A percentile compares a stretch with the other conserved stretches of the same genome.
phyloP scores from a whole-genome alignment of 2,113 vertebrate genomes.

The Coracopsis vasa region DNA sequence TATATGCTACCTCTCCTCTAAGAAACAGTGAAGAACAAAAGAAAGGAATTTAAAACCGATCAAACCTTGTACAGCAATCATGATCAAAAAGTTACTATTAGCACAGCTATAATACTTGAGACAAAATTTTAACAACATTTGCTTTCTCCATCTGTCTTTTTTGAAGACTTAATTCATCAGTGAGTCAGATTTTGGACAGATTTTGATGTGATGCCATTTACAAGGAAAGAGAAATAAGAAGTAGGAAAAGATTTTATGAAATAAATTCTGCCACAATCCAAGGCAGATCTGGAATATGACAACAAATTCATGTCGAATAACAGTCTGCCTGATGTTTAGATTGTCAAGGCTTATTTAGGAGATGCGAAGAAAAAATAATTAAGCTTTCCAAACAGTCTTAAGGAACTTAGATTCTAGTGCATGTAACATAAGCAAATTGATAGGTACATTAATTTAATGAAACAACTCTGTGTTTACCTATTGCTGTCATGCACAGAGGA shows the following conservation, averaged over 20 bases:
- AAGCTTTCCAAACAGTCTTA: neutral
- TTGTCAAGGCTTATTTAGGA: neutral
- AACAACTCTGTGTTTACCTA: neutral
- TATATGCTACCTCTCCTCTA: neutral
- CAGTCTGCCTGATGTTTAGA: conserved; percentile 13
- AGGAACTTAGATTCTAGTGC: neutral
- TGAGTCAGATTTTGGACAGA: conserved; percentile 40
- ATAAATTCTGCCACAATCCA: neutral
- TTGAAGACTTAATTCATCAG: conserved; percentile 4
- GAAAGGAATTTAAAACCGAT: neutral
- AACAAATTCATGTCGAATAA: neutral
- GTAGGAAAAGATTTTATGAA: neutral
- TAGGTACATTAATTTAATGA: neutral
- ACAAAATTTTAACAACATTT: conserved; percentile 56
- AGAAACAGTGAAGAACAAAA: neutral
- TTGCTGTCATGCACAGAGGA: neutral
- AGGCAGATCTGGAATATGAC: conserved; percentile 19
- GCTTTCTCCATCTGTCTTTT: conserved; percentile 56
- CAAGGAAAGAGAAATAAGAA: conserved; percentile 6
- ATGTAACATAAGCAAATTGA: neutral
- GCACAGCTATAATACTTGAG: neutral
- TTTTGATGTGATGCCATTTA: conserved; percentile 26
- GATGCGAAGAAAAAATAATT: neutral
- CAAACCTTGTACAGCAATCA: neutral
- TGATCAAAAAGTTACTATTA: neutral